phyloP scores from a whole-genome alignment of 2,797 vertebrate genomes.

The Fistularia tabacaria region DNA sequence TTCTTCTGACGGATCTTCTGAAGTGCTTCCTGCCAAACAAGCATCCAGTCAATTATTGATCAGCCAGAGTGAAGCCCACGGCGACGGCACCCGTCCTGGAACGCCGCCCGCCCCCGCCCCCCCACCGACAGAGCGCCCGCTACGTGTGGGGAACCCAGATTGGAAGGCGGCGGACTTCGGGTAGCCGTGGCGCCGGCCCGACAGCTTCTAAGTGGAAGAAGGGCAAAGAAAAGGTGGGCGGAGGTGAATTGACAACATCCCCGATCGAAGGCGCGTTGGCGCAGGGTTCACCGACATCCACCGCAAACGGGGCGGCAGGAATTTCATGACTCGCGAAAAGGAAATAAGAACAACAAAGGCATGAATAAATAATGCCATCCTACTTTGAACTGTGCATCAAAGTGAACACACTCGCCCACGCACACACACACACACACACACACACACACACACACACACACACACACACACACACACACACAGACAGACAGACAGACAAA shows the following conservation, averaged over 20 bases:
- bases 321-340: slow-evolving; percentile 54
- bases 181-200: slow-evolving; percentile 17
- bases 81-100: slow-evolving; percentile 40
- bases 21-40: slow-evolving; percentile 85
- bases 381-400: slow-evolving; percentile 77
- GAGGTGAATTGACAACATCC: too few relatives aligned
- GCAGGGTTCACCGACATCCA: slow-evolving; percentile 51
- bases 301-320: slow-evolving; percentile 65
- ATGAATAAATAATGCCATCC: slow-evolving; percentile 76
- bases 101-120: not conserved
- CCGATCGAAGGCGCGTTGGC: slow-evolving; percentile 13
- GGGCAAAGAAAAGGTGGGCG: too few relatives aligned
- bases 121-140: slow-evolving; percentile 6
- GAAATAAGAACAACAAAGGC: slow-evolving; percentile 76
- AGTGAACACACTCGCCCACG: slow-evolving; percentile 57
- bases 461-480: slow-evolving; percentile 9
- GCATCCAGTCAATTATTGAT: slow-evolving; percentile 64
- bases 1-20: slow-evolving; percentile 99
- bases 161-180: slow-evolving; percentile 22
- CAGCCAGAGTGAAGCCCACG: slow-evolving; percentile 30
- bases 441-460: slow-evolving; percentile 1
- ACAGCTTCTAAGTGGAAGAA: slow-evolving; percentile 24
- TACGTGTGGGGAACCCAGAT: slow-evolving; percentile 58
- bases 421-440: slow-evolving; percentile 11
- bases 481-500: slow-evolving; percentile 10